Conservation (phyloP, 1,140 invertebrate genomes). For the Fopius arisanus region DNA sequence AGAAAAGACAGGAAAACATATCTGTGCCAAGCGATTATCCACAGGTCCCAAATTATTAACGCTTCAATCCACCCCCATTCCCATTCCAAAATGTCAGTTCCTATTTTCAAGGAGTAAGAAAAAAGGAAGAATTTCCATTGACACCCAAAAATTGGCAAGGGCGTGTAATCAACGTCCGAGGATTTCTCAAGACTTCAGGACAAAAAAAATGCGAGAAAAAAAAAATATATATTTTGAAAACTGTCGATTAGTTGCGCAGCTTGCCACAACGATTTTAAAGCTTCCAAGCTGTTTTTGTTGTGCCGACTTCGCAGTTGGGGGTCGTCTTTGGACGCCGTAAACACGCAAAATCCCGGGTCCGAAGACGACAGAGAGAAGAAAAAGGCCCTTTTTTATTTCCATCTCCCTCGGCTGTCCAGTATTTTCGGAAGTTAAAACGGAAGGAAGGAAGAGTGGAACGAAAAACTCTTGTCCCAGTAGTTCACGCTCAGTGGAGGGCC, state of each 20-base stretch:
- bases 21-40: slow-evolving; percentile 6
- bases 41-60: slow-evolving; percentile 13
- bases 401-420: background rate
- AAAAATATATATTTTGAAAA: slow-evolving; percentile 12
- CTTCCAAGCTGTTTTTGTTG: slow-evolving; percentile 5
- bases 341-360: background rate
- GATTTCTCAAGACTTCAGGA: background rate
- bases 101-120: background rate
- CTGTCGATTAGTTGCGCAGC: slow-evolving; percentile 20
- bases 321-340: background rate
- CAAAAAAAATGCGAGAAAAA: background rate
- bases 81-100: background rate
- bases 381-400: background rate
- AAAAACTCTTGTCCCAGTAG: background rate
- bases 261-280: background rate
- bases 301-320: slow-evolving; percentile 1
- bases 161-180: slow-evolving; percentile 15
- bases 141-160: background rate
- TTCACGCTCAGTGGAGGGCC: background rate
- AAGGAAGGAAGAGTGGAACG: background rate
- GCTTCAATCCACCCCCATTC: background rate
- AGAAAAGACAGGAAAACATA: background rate
- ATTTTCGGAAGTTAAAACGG: background rate
- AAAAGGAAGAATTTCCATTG: background rate
- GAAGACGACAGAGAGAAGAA: background rate